Percentiles rank a stretch among this genome's conserved stretches.
These are phyloP conservation scores for Tragulus kanchil DNA, from an alignment of 2,113 vertebrate genomes.

Conservation along the genomic window DNA sequence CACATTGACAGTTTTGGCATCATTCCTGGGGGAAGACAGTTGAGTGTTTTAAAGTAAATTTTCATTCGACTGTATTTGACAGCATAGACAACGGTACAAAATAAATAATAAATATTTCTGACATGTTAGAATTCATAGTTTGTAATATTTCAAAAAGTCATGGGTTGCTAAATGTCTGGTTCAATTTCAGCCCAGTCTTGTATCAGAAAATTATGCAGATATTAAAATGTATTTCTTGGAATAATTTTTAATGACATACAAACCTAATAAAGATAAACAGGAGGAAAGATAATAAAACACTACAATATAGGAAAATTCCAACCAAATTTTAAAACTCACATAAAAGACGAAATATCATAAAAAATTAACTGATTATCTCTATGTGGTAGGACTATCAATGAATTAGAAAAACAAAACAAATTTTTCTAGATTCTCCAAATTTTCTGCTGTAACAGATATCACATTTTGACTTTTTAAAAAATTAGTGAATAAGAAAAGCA, in stretches of 20 bases:
- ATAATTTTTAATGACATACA: neutral
- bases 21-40: slow-evolving; percentile 91
- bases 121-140: neutral
- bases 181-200: neutral
- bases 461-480: neutral
- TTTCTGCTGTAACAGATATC: neutral
- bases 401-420: neutral
- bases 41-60: neutral
- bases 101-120: neutral
- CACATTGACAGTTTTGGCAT: slow-evolving; percentile 98
- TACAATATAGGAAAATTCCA: slow-evolving; percentile 20
- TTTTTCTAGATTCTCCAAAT: neutral
- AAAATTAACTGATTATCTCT: neutral
- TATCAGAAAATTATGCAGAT: neutral
- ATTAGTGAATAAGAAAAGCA: slow-evolving; percentile 20
- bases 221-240: neutral
- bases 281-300: neutral
- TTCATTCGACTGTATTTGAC: neutral
- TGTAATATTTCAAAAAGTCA: neutral
- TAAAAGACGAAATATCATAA: neutral
- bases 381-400: neutral
- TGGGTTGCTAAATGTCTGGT: neutral
- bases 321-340: neutral
- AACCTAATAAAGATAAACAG: neutral
- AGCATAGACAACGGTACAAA: slow-evolving; percentile 44